These are phyloP conservation scores for Thymelicus lineola DNA, from an alignment of 2,888 invertebrate genomes.

Conservation along the genomic window DNA sequence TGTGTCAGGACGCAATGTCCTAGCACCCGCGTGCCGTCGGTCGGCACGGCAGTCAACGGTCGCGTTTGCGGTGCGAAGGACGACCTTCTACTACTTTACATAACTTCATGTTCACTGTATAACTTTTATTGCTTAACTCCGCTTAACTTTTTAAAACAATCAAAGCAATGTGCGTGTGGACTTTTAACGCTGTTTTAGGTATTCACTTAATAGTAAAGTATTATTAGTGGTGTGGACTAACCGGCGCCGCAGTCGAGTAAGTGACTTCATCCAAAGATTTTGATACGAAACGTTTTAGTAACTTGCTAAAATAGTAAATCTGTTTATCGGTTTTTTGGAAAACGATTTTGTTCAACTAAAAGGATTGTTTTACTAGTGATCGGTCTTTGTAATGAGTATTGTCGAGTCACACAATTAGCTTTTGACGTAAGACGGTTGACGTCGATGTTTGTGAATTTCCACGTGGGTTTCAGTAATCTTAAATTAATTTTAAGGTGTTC, in stretches of 20 bases:
- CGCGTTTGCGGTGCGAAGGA: slow-evolving; percentile 24
- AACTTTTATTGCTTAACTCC: background rate
- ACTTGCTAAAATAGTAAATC: no score
- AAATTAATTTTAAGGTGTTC: no score
- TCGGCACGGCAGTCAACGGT: slow-evolving; percentile 24
- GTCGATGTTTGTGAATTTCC: no score
- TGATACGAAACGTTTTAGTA: no score
- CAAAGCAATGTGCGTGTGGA: background rate
- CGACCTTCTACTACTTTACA: slow-evolving; percentile 1
- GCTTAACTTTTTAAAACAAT: slow-evolving; percentile 3
- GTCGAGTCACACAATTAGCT: no score
- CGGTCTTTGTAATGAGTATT: background rate
- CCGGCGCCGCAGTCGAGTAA: slow-evolving; percentile 22
- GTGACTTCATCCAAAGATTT: slow-evolving; percentile 18
- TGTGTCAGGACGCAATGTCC: slow-evolving; percentile 10
- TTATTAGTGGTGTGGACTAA: slow-evolving; percentile 20
- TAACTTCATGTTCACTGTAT: background rate
- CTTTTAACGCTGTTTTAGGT: background rate
- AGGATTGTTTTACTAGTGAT: background rate
- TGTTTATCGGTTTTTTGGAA: no score
- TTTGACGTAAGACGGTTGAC: no score
- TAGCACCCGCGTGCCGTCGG: slow-evolving; percentile 7
- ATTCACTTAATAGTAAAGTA: background rate
- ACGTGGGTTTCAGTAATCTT: no score
- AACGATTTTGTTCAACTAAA: background rate